These are phyloP conservation scores for Aricia artaxerxes DNA, from an alignment of 2,888 invertebrate species.

Conservation along the genomic window DNA sequence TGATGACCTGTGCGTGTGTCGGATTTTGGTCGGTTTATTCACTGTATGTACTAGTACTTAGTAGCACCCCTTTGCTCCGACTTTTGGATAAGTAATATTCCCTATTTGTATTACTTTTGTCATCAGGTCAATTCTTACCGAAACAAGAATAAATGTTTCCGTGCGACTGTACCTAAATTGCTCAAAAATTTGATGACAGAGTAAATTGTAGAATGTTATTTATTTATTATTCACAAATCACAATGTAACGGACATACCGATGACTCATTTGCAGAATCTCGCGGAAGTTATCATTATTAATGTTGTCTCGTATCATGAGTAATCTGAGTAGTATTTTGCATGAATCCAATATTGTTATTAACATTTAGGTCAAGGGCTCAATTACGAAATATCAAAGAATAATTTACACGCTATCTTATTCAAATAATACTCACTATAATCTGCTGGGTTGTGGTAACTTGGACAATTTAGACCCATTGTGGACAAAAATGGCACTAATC, in stretches of 20 bases:
- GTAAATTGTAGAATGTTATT: background rate
- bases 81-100: too few species aligned
- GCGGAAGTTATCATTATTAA: background rate
- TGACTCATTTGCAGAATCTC: background rate
- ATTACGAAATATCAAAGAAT: background rate
- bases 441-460: slow-evolving; percentile 97
- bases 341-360: background rate
- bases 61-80: too few species aligned
- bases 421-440: slow-evolving; percentile 85
- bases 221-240: background rate
- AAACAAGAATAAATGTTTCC: background rate
- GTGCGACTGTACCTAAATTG: background rate
- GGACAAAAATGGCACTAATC: slow-evolving; percentile 92
- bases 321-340: background rate
- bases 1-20: too few species aligned
- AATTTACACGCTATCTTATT: background rate
- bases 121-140: background rate
- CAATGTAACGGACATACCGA: background rate
- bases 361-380: background rate
- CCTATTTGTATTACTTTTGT: too few species aligned
- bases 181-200: background rate
- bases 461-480: slow-evolving; percentile 94
- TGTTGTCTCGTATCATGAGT: background rate
- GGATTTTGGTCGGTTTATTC: too few species aligned
- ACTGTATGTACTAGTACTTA: too few species aligned